A percentile compares a stretch with the other conserved stretches of the same genome.
Conservation (phyloP, 2,113 vertebrate species). For the Dasyurus viverrinus region DNA sequence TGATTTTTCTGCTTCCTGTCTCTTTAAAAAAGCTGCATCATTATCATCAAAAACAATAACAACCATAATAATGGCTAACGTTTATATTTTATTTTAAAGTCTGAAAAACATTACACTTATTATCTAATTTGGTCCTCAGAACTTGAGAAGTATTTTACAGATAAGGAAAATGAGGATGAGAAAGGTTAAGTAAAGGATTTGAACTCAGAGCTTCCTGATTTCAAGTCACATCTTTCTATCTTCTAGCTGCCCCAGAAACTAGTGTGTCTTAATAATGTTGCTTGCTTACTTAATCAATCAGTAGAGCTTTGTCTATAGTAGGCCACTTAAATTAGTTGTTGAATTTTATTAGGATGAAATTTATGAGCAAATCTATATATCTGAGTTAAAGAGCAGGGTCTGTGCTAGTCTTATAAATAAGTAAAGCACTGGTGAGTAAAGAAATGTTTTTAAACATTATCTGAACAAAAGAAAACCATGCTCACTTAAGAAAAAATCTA, state of each 20-base stretch:
- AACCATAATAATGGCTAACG: not conserved
- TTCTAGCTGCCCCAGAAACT: not conserved
- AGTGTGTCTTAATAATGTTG: not conserved
- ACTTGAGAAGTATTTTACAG: not conserved
- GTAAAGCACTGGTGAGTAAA: not conserved
- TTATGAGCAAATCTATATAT: not conserved
- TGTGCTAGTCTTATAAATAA: constrained; percentile 38
- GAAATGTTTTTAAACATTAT: not conserved
- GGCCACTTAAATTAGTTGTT: not conserved
- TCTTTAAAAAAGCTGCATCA: not conserved
- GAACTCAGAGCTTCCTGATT: not conserved
- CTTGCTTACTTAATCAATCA: not conserved
- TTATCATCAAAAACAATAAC: too few relatives aligned
- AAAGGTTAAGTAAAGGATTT: not conserved
- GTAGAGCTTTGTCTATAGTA: too few relatives aligned
- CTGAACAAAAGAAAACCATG: not conserved
- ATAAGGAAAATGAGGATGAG: not conserved
- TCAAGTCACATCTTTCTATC: not conserved
- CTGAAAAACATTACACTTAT: too few relatives aligned
- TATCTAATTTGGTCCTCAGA: not conserved
- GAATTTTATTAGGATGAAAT: not conserved
- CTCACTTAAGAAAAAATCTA: not conserved
- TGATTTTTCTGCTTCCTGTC: not conserved
- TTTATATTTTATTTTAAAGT: not conserved
- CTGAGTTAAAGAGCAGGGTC: constrained; percentile 38